These are phyloP conservation scores for Prorops nasuta DNA, from an alignment of 1,140 invertebrate species.

Conservation along the genomic window DNA sequence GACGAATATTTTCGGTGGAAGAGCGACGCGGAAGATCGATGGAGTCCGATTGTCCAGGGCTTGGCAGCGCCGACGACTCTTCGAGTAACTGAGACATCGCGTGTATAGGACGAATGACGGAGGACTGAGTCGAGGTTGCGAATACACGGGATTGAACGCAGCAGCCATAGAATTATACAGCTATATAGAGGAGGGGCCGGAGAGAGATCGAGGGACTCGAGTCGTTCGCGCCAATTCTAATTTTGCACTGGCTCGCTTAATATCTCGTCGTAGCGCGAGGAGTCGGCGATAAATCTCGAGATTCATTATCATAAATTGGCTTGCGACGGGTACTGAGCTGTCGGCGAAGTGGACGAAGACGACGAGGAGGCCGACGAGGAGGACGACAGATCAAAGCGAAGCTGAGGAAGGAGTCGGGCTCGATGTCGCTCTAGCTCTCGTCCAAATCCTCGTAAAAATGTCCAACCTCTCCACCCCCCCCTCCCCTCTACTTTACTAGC, in stretches of 20 bases:
- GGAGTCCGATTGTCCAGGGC: too few species aligned
- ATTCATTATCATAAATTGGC: constrained; percentile 44
- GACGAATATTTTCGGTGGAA: too few species aligned
- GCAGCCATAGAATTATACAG: too few species aligned
- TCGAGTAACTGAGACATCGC: too few species aligned
- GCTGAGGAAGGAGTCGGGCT: neutral
- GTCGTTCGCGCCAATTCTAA: constrained; percentile 33
- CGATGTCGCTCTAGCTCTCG: constrained; percentile 19
- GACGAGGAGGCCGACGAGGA: constrained; percentile 13
- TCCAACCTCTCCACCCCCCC: neutral
- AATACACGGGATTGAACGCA: too few species aligned
- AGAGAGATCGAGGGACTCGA: too few species aligned
- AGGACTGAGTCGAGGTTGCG: too few species aligned
- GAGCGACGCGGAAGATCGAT: too few species aligned
- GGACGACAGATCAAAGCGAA: constrained; percentile 31
- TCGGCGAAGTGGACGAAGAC: constrained; percentile 28
- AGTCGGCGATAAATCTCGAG: constrained; percentile 32
- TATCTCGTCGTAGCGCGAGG: constrained; percentile 32
- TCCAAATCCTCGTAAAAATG: constrained; percentile 24
- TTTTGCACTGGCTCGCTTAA: constrained; percentile 32
- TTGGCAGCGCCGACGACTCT: too few species aligned
- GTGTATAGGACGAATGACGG: too few species aligned
- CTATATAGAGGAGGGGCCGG: too few species aligned
- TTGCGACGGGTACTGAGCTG: constrained; percentile 17
- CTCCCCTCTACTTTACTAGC: neutral